phyloP scores from a whole-genome alignment of 2,888 invertebrate species.

The Drosophila pseudotakahashii region DNA sequence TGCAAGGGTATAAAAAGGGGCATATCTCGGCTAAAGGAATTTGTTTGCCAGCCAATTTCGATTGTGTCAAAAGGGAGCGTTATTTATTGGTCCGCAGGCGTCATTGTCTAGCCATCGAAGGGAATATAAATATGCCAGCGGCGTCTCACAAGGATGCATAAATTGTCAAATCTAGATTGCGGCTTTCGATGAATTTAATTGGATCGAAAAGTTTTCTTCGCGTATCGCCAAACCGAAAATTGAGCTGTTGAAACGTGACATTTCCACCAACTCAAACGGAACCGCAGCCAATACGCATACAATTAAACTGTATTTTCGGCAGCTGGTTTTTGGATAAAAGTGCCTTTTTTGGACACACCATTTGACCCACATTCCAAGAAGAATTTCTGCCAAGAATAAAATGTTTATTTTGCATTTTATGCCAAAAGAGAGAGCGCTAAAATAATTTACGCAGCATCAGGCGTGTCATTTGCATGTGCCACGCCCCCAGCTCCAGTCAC shows the following conservation, averaged over 20 bases:
- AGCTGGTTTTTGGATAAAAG: conserved; percentile 22
- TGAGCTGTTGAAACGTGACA: conserved; percentile 74
- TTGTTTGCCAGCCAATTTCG: conserved; percentile 80
- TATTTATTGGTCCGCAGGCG: conserved; percentile 64
- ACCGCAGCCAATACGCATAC: conserved; percentile 24
- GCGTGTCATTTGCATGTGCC: conserved; percentile 76
- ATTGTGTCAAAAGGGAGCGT: conserved; percentile 72
- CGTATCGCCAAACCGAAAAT: conserved; percentile 55
- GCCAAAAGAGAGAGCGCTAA: conserved; percentile 71
- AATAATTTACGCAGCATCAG: conserved; percentile 79
- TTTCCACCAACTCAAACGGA: conserved; percentile 38
- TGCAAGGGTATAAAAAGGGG: no score
- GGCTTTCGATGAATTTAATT: conserved; percentile 58
- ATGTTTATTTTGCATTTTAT: conserved; percentile 79
- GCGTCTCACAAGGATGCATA: conserved; percentile 51
- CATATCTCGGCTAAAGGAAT: conserved; percentile 45
- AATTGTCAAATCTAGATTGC: conserved; percentile 61
- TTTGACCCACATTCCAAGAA: conserved; percentile 70
- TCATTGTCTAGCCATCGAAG: conserved; percentile 70
- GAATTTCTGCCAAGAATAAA: conserved; percentile 53
- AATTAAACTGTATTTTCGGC: conserved; percentile 32
- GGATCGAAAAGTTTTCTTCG: conserved; percentile 60
- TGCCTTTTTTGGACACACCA: conserved; percentile 39
- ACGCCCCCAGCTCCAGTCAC: conserved; percentile 56
- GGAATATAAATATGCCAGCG: conserved; percentile 69